Evolutionary conservation across 2,797 vertebrate species (phyloP).

Genomic region (Nannoperca obscura): DNA sequence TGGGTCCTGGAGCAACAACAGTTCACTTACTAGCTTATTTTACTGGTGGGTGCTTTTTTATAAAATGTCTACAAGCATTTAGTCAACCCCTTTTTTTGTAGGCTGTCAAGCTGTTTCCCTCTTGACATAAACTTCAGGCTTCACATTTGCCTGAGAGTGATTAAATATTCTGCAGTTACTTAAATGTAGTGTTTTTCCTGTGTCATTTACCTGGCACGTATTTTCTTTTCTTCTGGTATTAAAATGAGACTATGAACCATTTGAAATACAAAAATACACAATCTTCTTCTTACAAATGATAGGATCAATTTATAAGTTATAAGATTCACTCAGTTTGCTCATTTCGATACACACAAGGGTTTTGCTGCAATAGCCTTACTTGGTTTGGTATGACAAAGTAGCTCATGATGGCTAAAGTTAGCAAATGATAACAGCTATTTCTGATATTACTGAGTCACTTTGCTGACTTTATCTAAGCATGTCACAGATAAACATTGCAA

Average conservation of each 20-base stretch:
- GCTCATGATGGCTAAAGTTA: neutral
- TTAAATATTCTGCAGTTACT: neutral
- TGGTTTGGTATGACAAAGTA: neutral
- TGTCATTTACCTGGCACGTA: neutral
- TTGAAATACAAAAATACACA: neutral
- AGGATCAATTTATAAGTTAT: neutral
- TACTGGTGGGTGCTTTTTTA: conserved; percentile 15
- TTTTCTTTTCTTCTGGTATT: neutral
- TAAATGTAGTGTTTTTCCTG: conserved; percentile 1
- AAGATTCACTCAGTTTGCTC: neutral
- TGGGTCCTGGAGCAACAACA: conserved; percentile 25
- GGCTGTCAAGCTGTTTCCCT: conserved; percentile 21
- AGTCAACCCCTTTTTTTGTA: conserved; percentile 33
- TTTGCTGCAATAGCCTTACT: neutral
- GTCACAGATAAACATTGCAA: neutral
- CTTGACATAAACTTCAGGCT: conserved; percentile 14
- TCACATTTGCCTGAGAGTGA: neutral
- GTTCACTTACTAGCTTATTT: conserved; percentile 47
- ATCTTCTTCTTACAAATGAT: neutral
- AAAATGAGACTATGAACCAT: neutral
- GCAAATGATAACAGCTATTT: neutral
- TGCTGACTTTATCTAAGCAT: neutral
- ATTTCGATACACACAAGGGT: neutral
- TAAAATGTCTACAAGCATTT: conserved; percentile 11
- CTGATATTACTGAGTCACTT: neutral